A percentile compares a stretch with the other conserved stretches of the same genome.
phyloP scores from a whole-genome alignment of 2,888 invertebrate species.

The Hyles lineata region DNA sequence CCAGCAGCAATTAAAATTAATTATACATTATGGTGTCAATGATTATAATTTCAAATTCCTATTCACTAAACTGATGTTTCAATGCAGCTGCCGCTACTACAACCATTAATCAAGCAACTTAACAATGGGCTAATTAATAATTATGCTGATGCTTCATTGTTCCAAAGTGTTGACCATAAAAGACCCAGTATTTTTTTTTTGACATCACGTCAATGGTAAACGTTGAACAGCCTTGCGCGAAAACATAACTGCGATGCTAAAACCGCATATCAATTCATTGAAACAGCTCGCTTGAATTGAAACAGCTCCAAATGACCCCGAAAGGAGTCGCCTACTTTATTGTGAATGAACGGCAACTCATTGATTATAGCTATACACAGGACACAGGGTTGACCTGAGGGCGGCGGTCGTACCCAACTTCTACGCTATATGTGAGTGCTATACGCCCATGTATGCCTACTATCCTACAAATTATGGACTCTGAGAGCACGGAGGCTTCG shows the following conservation, averaged over 20 bases:
- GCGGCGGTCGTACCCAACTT: constrained; percentile 70
- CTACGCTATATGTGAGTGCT: constrained; percentile 45
- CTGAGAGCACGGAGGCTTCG: not conserved
- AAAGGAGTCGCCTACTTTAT: constrained; percentile 73
- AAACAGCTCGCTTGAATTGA: constrained; percentile 59
- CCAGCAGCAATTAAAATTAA: constrained; percentile 19
- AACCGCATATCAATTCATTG: constrained; percentile 58
- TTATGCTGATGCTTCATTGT: constrained; percentile 35
- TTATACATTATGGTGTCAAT: constrained; percentile 12
- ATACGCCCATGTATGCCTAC: not conserved
- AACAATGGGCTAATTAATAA: constrained; percentile 37
- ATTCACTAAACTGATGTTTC: constrained; percentile 24
- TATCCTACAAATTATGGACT: constrained; percentile 1
- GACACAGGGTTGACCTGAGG: constrained; percentile 69
- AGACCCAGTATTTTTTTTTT: constrained; percentile 5
- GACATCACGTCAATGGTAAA: constrained; percentile 18
- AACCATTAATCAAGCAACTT: constrained; percentile 29
- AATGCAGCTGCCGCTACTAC: constrained; percentile 28
- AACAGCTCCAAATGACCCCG: constrained; percentile 76
- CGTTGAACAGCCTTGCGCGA: constrained; percentile 43
- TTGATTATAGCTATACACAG: constrained; percentile 77
- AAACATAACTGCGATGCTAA: constrained; percentile 41
- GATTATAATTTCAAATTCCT: constrained; percentile 23
- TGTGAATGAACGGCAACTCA: constrained; percentile 81
- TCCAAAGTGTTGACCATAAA: constrained; percentile 21